Evolutionary conservation across 2,113 vertebrate genomes (phyloP).

Genomic region (Oryzias woworae): DNA sequence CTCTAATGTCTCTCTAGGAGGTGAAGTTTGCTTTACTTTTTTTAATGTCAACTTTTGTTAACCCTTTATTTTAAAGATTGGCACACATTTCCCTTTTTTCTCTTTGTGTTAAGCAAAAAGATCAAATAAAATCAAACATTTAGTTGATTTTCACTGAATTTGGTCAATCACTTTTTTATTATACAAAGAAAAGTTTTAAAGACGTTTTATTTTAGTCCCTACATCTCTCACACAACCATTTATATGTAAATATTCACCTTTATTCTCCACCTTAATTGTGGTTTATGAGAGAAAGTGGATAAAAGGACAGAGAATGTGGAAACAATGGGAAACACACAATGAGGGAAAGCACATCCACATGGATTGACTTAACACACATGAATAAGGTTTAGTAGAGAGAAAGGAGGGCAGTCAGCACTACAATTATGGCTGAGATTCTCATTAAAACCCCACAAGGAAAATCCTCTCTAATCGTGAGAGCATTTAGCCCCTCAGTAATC

Average conservation of each 20-base stretch:
- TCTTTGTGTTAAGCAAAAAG: too few relatives aligned
- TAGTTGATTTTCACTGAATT: not conserved
- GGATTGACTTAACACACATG: constrained; percentile 21
- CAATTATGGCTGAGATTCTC: constrained; percentile 59
- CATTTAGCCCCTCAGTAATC: constrained; percentile 63
- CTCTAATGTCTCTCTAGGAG: too few relatives aligned
- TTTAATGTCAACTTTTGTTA: too few relatives aligned
- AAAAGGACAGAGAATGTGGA: not conserved
- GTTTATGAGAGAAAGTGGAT: not conserved
- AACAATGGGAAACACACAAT: constrained; percentile 1
- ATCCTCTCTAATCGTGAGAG: constrained; percentile 65
- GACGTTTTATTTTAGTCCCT: not conserved
- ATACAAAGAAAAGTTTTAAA: not conserved
- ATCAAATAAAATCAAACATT: not conserved
- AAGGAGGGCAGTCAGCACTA: constrained; percentile 18
- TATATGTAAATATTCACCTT: not conserved
- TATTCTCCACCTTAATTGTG: not conserved
- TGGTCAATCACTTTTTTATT: not conserved
- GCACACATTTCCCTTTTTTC: too few relatives aligned
- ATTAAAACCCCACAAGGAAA: constrained; percentile 65
- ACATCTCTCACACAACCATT: not conserved
- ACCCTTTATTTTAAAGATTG: too few relatives aligned
- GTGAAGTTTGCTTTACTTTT: too few relatives aligned
- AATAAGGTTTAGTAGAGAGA: constrained; percentile 27
- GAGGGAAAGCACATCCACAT: constrained; percentile 3